Evolutionary conservation across 2,797 vertebrate genomes (phyloP), one percentile per base, ranked within the genome.

Genomic region (Malacoraja senta): DNA sequence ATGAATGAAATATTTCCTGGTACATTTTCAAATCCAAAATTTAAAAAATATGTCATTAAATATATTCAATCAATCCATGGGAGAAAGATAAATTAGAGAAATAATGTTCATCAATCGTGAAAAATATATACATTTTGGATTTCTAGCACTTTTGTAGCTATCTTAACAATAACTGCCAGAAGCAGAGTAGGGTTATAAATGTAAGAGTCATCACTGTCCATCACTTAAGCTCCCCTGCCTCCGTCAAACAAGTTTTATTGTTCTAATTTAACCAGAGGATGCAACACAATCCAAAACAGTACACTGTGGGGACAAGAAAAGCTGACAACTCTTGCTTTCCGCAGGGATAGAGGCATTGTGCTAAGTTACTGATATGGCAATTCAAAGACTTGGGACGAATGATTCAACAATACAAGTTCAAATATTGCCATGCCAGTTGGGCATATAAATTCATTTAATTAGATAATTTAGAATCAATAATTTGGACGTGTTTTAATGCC

Each of bases 1-100:
- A 63, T 79, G 91, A 93, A 63, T 53, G 44, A 93, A 93, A 83
- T 71, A 88, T 93, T 93, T 76, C n/a, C 24, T 68, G 90, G 83
- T 71, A n/a, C 83, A 86, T 84, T 61, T 84, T 32, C 15, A 88
- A 88, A 88, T 19, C 6, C 61, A n/a, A 7, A 65, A 65, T 19
- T 74, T 6, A 6, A 53, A 53, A 53, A 53, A 53, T 53, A 53
- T 53, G 44, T 53, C 6, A 4, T 53, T 53, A 53, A 53, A 53
- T 53, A 53, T 53, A 53, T 53, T 86, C 58, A 63, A 26, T 13
- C 63, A 32, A 65, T 35, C 32, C 9, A 32, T 90, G 9, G 8
- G 38, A 32, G 61, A 29, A 68, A 0, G 1, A 63, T 21, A 8
- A 71, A 32, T 71, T 19, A 65, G 6, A 58, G 44, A 83, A 83